Evolutionary conservation across 2,888 invertebrate species (phyloP).

Genomic region (Urechis unicinctus): DNA sequence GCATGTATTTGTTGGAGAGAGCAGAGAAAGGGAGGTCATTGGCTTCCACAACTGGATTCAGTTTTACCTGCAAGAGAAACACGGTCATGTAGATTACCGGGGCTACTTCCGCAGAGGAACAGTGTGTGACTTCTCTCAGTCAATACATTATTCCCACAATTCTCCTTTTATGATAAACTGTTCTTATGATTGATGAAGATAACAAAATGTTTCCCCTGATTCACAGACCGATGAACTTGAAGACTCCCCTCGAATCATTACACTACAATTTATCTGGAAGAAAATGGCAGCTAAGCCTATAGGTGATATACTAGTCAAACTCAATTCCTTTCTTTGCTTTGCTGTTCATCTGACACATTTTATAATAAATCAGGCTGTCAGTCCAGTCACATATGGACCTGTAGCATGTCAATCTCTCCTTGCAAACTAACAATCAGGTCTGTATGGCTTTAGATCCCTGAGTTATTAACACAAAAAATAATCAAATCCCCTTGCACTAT

Average conservation of each 20-base stretch:
- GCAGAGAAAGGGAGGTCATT: constrained; percentile 36
- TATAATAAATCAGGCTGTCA: no score
- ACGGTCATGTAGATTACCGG: constrained; percentile 46
- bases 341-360: no score
- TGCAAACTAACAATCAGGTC: no score
- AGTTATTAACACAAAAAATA: no score
- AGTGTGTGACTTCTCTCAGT: no score
- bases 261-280: constrained; percentile 46
- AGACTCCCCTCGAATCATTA: constrained; percentile 37
- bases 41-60: constrained; percentile 53
- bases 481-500: no score
- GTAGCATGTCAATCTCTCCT: no score
- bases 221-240: constrained; percentile 27
- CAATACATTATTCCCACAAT: background rate
- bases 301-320: no score
- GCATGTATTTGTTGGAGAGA: constrained; percentile 51
- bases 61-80: constrained; percentile 47
- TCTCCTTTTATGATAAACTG: background rate
- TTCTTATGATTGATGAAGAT: background rate
- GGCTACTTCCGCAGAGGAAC: constrained; percentile 47
- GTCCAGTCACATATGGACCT: no score
- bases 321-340: no score
- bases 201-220: background rate
- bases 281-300: constrained; percentile 38
- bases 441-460: no score